Evolutionary conservation across 2,888 invertebrate genomes (phyloP).

Genomic region (Adela reaumurella): DNA sequence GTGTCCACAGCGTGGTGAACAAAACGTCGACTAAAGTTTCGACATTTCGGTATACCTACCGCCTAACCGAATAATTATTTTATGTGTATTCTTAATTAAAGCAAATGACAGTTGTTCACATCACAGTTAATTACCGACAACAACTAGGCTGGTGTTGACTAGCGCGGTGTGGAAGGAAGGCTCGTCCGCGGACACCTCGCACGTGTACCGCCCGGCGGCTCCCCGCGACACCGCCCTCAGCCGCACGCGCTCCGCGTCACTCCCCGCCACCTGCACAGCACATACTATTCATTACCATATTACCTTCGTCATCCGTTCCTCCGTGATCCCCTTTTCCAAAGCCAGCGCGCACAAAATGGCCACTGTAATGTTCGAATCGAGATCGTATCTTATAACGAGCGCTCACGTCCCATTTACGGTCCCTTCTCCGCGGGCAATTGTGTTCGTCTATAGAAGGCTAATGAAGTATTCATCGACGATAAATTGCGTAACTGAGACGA

Average conservation of each 20-base stretch:
- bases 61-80: too few relatives aligned
- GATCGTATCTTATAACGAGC: neutral
- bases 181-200: constrained; percentile 60
- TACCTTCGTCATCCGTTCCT: too few relatives aligned
- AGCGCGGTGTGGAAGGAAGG: constrained; percentile 55
- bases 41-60: too few relatives aligned
- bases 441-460: neutral
- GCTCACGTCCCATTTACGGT: neutral
- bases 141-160: constrained; percentile 54
- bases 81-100: too few relatives aligned
- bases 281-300: neutral
- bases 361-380: too few relatives aligned
- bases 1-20: too few relatives aligned
- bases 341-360: too few relatives aligned
- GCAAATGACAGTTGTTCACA: too few relatives aligned
- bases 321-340: too few relatives aligned
- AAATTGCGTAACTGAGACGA: too few relatives aligned
- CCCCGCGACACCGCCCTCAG: constrained; percentile 52
- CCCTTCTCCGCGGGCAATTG: neutral
- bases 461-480: neutral
- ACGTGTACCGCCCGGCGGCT: constrained; percentile 57
- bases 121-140: constrained; percentile 51
- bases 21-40: too few relatives aligned
- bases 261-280: neutral
- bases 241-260: constrained; percentile 38